Conservation (phyloP, 2,888 invertebrate species). For the Eupithecia dodoneata region DNA sequence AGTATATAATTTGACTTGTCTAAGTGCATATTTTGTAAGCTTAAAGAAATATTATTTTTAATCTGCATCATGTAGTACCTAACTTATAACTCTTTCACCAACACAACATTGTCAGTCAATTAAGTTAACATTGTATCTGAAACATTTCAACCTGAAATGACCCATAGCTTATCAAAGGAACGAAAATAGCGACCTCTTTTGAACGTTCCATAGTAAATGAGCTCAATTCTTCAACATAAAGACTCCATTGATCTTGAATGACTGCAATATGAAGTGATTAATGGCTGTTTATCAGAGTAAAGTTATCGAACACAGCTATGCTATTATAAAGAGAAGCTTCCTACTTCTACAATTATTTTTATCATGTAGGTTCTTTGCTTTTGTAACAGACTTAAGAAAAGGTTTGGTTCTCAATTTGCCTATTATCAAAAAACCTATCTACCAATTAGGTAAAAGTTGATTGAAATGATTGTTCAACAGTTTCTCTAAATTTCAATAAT, state of each 20-base stretch:
- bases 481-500: too few species aligned
- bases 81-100: not conserved
- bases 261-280: slow-evolving; percentile 71
- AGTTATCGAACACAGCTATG: slow-evolving; percentile 6
- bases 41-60: too few species aligned
- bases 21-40: too few species aligned
- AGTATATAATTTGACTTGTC: too few species aligned
- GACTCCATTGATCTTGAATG: slow-evolving; percentile 70
- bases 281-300: slow-evolving; percentile 49
- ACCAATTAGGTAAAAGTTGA: too few species aligned
- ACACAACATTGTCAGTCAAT: not conserved
- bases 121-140: not conserved
- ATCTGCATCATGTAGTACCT: too few species aligned
- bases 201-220: slow-evolving; percentile 62
- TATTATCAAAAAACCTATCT: not conserved
- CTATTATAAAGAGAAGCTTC: not conserved
- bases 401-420: not conserved
- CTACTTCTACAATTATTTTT: not conserved
- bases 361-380: not conserved
- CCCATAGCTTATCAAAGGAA: slow-evolving; percentile 50
- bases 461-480: too few species aligned
- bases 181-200: slow-evolving; percentile 55
- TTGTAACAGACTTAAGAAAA: not conserved
- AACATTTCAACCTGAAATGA: slow-evolving; percentile 16
- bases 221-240: slow-evolving; percentile 61